A percentile compares a stretch with the other conserved stretches of the same genome.
Evolutionary conservation across 2,113 vertebrate genomes (phyloP).

Genomic region (Gasterosteus aculeatus): DNA sequence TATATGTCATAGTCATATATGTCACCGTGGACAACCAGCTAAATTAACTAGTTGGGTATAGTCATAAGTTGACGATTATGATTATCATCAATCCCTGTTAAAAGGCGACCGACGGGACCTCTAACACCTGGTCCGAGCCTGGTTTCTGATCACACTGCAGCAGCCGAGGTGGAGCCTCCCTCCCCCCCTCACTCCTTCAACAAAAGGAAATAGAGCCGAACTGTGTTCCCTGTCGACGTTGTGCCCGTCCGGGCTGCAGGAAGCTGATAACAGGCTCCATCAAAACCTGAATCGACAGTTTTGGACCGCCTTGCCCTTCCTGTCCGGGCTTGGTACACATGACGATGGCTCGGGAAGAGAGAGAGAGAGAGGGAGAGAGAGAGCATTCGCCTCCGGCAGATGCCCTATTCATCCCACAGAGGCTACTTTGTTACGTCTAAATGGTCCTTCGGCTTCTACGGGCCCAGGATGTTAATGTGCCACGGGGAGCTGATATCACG

Average conservation of each 20-base stretch:
- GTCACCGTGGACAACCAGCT: background rate
- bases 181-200: constrained; percentile 21
- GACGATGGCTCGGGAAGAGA: constrained; percentile 38
- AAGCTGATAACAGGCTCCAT: constrained; percentile 75
- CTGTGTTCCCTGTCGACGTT: constrained; percentile 65
- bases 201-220: constrained; percentile 67
- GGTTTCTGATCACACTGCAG: constrained; percentile 34
- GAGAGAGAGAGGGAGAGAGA: constrained; percentile 36
- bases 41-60: background rate
- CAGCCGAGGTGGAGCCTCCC: constrained; percentile 43
- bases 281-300: constrained; percentile 76
- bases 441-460: constrained; percentile 71
- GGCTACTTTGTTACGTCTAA: constrained; percentile 81
- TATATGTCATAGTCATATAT: background rate
- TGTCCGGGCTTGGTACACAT: constrained; percentile 57
- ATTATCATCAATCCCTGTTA: background rate
- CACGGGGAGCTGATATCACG: constrained; percentile 66
- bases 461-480: constrained; percentile 78
- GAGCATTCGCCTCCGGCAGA: constrained; percentile 74
- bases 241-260: constrained; percentile 68
- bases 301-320: constrained; percentile 72
- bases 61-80: background rate
- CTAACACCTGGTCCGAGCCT: background rate
- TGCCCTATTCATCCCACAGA: constrained; percentile 81
- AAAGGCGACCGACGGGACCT: background rate